phyloP scores from a whole-genome alignment of 2,888 invertebrate genomes.

The Lathronympha strigana region DNA sequence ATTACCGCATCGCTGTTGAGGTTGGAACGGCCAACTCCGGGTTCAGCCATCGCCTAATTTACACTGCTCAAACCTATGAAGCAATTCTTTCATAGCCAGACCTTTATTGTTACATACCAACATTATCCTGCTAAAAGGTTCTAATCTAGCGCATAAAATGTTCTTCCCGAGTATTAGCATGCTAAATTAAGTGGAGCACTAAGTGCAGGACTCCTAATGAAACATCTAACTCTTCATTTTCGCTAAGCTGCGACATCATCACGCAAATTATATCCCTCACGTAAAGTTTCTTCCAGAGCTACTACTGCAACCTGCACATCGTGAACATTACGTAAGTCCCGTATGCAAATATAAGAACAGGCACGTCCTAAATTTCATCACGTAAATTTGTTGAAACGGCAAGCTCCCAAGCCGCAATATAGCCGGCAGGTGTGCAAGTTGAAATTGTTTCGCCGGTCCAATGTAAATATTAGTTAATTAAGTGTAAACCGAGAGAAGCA shows the following conservation, averaged over 20 bases:
- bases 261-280: not conserved
- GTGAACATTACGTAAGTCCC: slow-evolving; percentile 6
- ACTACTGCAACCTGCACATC: slow-evolving; percentile 1
- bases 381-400: slow-evolving; percentile 55
- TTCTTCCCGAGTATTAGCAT: not conserved
- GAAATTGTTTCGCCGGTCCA: slow-evolving; percentile 74
- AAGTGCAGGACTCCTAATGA: slow-evolving; percentile 12
- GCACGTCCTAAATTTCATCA: slow-evolving; percentile 40
- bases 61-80: no score
- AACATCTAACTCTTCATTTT: slow-evolving; percentile 14
- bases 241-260: slow-evolving; percentile 11
- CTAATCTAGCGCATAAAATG: not conserved
- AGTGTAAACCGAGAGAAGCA: slow-evolving; percentile 70
- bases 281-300: slow-evolving; percentile 20
- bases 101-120: no score
- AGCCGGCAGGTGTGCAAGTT: slow-evolving; percentile 69
- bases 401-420: slow-evolving; percentile 64
- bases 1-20: no score
- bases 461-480: slow-evolving; percentile 84
- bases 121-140: no score
- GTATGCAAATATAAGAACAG: slow-evolving; percentile 19
- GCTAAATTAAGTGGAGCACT: not conserved
- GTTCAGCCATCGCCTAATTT: no score
- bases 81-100: no score
- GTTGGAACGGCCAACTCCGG: no score